Base-by-base conservation (phyloP, 1,140 invertebrate species). In the Heliconius hewitsoni region DNA sequence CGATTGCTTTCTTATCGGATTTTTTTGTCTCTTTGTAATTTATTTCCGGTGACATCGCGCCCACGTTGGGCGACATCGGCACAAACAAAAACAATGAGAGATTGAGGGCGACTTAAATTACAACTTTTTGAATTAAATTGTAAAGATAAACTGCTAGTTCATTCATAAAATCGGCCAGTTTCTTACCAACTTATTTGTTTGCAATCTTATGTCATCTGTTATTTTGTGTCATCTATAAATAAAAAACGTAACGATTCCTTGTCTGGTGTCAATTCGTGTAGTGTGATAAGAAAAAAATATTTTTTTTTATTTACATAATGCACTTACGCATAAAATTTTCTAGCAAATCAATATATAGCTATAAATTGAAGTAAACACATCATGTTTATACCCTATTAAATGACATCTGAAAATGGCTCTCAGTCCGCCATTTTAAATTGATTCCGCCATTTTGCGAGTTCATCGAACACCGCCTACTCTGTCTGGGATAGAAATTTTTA, bases 381-480 rank as follows among this genome's bases (percentile, higher is more conserved):
- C n/a, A 57, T 27, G 4, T 66, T 16, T 30, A 66, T 66, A 30
- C 30, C 60, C 60, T 16, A 13, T 66, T 16, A 2, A 27, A 3
- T 27, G 23, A 66, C 23, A 66, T 66, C 23, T 30, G 30, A 23
- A 66, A 30, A 75, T 39, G 52, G 18, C n/a, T 5, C 2, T 1
- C 3, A 8, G 27, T 37, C 30, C 52, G 19, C 34, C n/a, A 75
- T 60, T 75, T 75, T 27, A 30, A 46, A 70, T 50, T 23, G 37
- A 34, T 60, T 70, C 73, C 71, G 79, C 55, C 72, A 77, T 77
- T 80, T 82, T 79, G 74, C 19, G 71, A 77, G 50, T 71, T 75
- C 60, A 66, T 66, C 60, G 34, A 16, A 70, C 71, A 19, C 37
- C n/a, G 13, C 55, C 71, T 73, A 66, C 30, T 46, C 60, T 70